Conservation (phyloP, 2,113 vertebrate genomes). For the Leiothrix lutea region DNA sequence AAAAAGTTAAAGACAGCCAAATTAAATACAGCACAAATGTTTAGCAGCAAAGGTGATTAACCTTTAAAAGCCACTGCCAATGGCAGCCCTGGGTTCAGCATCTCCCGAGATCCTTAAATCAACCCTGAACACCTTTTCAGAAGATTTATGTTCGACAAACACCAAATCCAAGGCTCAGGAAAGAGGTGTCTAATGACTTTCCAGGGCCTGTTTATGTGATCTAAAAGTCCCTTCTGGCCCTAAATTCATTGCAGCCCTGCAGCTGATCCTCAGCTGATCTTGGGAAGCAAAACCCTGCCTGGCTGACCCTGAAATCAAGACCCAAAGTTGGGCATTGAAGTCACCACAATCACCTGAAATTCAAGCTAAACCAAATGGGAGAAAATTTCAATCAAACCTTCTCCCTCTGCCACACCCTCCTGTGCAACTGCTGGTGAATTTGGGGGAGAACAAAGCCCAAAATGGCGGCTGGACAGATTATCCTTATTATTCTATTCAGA, state of each 20-base stretch:
- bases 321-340: background rate
- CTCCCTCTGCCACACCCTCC: background rate
- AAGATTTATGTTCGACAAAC: conserved; percentile 47
- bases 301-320: background rate
- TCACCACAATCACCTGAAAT: background rate
- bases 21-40: conserved; percentile 54
- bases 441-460: background rate
- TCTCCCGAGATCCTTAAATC: conserved; percentile 41
- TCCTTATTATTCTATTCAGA: background rate
- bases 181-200: conserved; percentile 41
- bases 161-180: conserved; percentile 4
- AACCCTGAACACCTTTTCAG: conserved; percentile 10
- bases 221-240: conserved; percentile 42
- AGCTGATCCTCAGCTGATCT: background rate
- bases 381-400: background rate
- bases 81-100: background rate
- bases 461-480: background rate
- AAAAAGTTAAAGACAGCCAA: conserved; percentile 21
- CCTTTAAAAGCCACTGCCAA: conserved; percentile 48
- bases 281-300: background rate
- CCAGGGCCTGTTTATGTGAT: background rate
- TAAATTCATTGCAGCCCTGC: background rate
- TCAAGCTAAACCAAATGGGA: background rate
- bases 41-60: conserved; percentile 51
- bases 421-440: background rate